A percentile compares a stretch with the other conserved stretches of the same genome.
phyloP scores from a whole-genome alignment of 92 coral and sea anemone species.

The Phymanthus crucifer region DNA sequence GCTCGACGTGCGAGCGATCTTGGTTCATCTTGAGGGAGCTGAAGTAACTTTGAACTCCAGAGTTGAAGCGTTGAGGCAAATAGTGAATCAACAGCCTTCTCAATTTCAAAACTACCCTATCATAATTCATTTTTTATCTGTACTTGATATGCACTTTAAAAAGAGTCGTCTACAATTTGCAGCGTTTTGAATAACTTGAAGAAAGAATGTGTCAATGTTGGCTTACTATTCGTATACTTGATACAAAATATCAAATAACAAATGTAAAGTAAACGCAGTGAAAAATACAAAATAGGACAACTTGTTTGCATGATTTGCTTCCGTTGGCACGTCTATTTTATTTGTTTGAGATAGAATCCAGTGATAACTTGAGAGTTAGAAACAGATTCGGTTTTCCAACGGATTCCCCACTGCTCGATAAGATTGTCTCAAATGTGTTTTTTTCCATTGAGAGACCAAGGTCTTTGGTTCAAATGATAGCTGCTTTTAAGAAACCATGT shows the following conservation, averaged over 20 bases:
- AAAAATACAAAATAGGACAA: neutral
- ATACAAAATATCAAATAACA: neutral
- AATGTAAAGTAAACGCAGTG: neutral
- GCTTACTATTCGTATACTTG: neutral
- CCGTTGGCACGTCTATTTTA: neutral
- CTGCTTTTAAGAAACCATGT: too few relatives aligned
- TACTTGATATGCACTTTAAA: neutral
- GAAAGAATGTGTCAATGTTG: neutral
- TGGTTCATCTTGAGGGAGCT: too few relatives aligned
- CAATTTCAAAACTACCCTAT: neutral
- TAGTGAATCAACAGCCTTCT: neutral
- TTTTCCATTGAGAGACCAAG: too few relatives aligned
- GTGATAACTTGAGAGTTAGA: neutral
- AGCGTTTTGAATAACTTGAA: neutral
- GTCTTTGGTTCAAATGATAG: too few relatives aligned
- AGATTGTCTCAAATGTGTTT: too few relatives aligned
- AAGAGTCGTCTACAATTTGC: neutral
- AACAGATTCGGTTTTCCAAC: neutral
- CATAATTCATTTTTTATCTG: neutral
- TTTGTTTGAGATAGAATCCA: neutral
- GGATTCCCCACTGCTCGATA: neutral
- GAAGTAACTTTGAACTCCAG: neutral
- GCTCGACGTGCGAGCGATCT: too few relatives aligned
- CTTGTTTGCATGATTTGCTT: neutral
- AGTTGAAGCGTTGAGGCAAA: neutral